Evolutionary conservation across 2,797 vertebrate genomes (phyloP), one percentile per base, ranked within the genome.

Genomic region (Aulostomus chinensis): DNA sequence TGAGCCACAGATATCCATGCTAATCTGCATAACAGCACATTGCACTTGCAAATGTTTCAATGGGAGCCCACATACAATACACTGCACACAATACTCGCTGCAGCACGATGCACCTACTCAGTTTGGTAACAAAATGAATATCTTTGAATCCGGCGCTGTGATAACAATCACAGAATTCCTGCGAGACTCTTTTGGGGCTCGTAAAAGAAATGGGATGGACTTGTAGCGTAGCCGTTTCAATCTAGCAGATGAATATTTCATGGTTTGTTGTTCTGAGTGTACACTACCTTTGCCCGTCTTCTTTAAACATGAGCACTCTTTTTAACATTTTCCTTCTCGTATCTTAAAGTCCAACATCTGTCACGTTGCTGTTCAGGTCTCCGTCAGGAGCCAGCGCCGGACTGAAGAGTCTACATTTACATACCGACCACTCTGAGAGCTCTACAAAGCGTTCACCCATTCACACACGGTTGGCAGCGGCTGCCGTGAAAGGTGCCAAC

Each of bases 241-340:
- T 64, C n/a, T 26, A 36, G 37, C 17, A 5, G 28, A 68, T 81
- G 40, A 88, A 84, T 83, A 78, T 84, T 86, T 80, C 50, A 85
- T 76, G 40, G 20, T 40, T 42, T 69, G 74, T 72, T 73, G 71
- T 65, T 64, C 21, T 43, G 76, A 71, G 70, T 57, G 56, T 42
- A 35, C 14, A 34, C n/a, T n/a, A n/a, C n/a, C n/a, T n/a, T n/a
- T n/a, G n/a, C n/a, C n/a, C 48, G 21, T 60, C 24, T 5, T 24
- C 52, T 55, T 57, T 62, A 65, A 77, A 80, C 53, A 61, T 20
- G 34, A 61, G 40, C 21, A 7, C 16, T 47, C 32, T 16, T 57
- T 32, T 50, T 51, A 45, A 66, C 55, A 40, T 52, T 57, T 18
- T 6, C 21, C 39, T 58, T 25, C 13, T 48, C 50, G 21, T 47